Percentiles rank a stretch among this genome's conserved stretches.
phyloP scores from a whole-genome alignment of 1,140 invertebrate genomes.

The Pararge aegeria region DNA sequence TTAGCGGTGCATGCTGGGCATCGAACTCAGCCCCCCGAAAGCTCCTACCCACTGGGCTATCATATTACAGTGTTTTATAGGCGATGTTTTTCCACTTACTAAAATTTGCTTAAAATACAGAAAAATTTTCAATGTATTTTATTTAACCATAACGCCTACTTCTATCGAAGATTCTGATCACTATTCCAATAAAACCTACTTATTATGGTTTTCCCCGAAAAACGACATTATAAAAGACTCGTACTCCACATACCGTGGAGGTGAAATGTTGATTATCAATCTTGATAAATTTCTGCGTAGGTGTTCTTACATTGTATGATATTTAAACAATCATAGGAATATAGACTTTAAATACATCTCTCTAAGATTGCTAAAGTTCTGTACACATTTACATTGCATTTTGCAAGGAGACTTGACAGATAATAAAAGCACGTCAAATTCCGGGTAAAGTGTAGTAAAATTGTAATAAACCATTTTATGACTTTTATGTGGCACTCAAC shows the following conservation, averaged over 20 bases:
- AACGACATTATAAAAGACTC: not conserved
- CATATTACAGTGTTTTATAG: no score
- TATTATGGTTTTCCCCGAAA: not conserved
- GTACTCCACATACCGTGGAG: not conserved
- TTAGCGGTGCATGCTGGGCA: no score
- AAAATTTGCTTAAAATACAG: no score
- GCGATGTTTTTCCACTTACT: no score
- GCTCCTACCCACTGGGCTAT: no score
- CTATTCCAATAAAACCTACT: no score
- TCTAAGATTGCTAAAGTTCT: not conserved
- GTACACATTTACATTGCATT: not conserved
- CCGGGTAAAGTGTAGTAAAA: not conserved
- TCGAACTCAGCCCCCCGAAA: no score
- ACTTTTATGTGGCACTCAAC: not conserved
- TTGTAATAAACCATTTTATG: constrained; percentile 13
- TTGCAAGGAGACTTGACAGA: constrained; percentile 2
- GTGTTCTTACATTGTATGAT: not conserved
- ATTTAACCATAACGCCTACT: no score
- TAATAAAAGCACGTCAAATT: constrained; percentile 17
- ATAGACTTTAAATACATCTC: not conserved
- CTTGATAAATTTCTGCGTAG: not conserved
- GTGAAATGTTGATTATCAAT: not conserved
- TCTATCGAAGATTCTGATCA: no score
- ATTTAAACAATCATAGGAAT: not conserved
- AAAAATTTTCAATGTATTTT: no score